A percentile compares a stretch with the other conserved stretches of the same genome.
Evolutionary conservation across 2,113 vertebrate species (phyloP).

Genomic region (Drymodes brunneopygia): DNA sequence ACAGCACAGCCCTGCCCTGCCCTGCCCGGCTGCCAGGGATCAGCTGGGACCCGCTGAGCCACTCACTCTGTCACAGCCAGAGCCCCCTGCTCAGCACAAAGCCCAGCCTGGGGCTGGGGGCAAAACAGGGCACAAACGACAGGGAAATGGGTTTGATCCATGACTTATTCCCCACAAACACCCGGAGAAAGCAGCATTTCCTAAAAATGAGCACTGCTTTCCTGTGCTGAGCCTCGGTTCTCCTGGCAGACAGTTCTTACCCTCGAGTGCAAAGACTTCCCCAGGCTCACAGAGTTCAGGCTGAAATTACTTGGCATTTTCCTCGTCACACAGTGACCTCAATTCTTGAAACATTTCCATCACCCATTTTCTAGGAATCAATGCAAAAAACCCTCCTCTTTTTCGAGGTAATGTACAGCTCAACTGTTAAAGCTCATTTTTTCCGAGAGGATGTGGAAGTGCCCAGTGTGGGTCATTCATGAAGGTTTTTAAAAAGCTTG

Average conservation of each 20-base stretch:
- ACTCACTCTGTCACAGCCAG: rapidly evolving
- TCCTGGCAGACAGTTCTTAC: neutral
- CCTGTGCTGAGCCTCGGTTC: neutral
- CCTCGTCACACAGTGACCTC: neutral
- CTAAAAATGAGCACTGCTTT: neutral
- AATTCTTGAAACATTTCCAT: neutral
- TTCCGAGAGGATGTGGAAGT: neutral
- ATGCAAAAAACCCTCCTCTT: rapidly evolving
- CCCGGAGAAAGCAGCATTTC: neutral
- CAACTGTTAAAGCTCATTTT: neutral
- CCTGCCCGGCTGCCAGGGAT: neutral
- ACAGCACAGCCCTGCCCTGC: neutral
- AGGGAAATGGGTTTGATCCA: rapidly evolving
- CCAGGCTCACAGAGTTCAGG: neutral
- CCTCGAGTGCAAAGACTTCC: neutral
- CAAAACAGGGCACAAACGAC: rapidly evolving
- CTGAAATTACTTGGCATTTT: neutral
- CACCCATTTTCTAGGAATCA: neutral
- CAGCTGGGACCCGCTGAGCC: neutral
- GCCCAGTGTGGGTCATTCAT: neutral
- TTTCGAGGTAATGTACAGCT: neutral
- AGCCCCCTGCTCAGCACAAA: neutral
- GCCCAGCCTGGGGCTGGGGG: neutral
- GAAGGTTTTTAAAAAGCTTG: neutral
- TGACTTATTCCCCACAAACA: rapidly evolving